Base-by-base conservation (phyloP, 2,888 invertebrate species). In the Augiades crinisus region DNA sequence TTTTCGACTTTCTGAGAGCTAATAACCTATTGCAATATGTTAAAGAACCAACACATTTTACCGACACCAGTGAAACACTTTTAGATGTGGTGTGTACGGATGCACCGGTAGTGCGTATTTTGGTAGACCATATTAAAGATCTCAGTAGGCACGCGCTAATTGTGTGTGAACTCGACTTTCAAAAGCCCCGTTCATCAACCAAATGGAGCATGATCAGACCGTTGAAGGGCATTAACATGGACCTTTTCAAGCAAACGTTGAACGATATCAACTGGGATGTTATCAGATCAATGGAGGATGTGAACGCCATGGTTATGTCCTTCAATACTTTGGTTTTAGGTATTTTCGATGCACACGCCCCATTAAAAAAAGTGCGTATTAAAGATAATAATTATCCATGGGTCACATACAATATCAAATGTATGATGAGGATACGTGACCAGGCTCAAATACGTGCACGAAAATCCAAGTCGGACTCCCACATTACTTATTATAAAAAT, bases 331-430 rank as follows among this genome's bases (percentile, higher is more conserved):
- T 2, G 2, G 7, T 6, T 5, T 22, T 22, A 22, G 7, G 7
- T 22, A 2, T 22, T 5, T 22, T 6, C 6, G 7, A 22, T 6
- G 7, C 7, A 2, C 22, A 22, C 6, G 22, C 22, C 2, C 22
- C 22, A 2, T 6, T 22, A 6, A 22, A 44, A 8, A 16, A 16
- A 5, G 8, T 17, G 31, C 16, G 30, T 14, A 40, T 40, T 6
- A 27, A 34, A 19, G 40, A 41, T 12, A 16, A 33, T 3, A 22
- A 40, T 1, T 24, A 40, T 8, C 46, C 52, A 1, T 46, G 46
- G 52, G 34, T 52, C 8, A 52, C 53, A 3, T 22, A 52, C 10
- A 46, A 52, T 33, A 46, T 52, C 8, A 46, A 31, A 16, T 13
- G 22, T n/a, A 40, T 46, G 30, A 53, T 41, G 46, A 38, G 21